phyloP scores from a whole-genome alignment of 2,113 vertebrate genomes.

The Probosciger aterrimus region DNA sequence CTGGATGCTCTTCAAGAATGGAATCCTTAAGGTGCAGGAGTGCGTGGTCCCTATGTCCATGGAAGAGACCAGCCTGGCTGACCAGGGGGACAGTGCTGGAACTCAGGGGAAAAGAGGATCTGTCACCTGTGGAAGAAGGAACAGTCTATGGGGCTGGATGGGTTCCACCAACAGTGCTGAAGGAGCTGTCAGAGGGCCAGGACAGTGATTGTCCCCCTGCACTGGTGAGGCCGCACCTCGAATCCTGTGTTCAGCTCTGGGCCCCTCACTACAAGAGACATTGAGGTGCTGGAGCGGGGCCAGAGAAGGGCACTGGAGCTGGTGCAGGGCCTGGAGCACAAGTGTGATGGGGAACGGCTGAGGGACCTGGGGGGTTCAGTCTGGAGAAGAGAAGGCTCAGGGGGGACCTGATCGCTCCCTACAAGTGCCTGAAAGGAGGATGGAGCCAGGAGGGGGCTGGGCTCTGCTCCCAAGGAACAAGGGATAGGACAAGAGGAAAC shows the following conservation, averaged over 20 bases:
- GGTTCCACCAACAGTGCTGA: no score
- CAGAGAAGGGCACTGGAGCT: not conserved
- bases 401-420: no score
- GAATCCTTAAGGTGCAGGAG: not conserved
- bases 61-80: not conserved
- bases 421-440: no score
- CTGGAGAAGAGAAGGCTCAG: no score
- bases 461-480: no score
- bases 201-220: not conserved
- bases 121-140: not conserved
- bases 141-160: no score
- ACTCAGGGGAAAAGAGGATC: not conserved
- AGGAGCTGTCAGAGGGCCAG: not conserved
- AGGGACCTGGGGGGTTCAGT: no score
- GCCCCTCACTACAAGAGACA: accelerated
- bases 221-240: accelerated
- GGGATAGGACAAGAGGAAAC: no score
- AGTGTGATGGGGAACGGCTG: no score
- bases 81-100: not conserved
- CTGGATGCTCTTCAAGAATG: not conserved
- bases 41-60: not conserved
- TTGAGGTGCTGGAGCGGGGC: not conserved
- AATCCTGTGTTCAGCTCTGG: not conserved
- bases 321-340: no score
- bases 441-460: no score